These are phyloP conservation scores for Sebastiscus albofasciatus DNA, from an alignment of 2,797 vertebrate genomes.

Conservation along the genomic window DNA sequence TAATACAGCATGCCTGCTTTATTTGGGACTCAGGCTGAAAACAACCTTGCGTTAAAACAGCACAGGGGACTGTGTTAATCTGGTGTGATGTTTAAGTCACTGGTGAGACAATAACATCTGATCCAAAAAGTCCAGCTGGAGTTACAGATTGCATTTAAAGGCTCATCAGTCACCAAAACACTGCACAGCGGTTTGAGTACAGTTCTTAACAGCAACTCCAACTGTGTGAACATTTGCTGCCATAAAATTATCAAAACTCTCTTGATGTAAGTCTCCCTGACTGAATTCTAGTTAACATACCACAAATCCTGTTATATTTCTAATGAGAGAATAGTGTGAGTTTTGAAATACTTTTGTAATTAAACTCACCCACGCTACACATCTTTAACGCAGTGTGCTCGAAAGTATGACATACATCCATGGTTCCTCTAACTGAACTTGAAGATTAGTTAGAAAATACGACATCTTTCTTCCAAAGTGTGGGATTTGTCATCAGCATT, in stretches of 20 bases:
- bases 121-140: neutral
- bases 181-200: neutral
- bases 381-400: neutral
- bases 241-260: neutral
- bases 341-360: neutral
- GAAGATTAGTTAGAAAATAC: slow-evolving; percentile 10
- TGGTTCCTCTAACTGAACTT: neutral
- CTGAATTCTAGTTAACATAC: neutral
- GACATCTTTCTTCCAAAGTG: neutral
- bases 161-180: neutral
- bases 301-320: neutral
- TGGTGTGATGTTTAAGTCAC: neutral
- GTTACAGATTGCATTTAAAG: neutral
- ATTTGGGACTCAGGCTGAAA: neutral
- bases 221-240: neutral
- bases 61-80: neutral
- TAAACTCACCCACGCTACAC: neutral
- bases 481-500: slow-evolving; percentile 45
- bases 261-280: neutral
- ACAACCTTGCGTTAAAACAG: neutral
- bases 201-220: neutral
- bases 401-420: neutral
- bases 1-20: neutral
- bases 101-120: neutral
- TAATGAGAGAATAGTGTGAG: neutral